Evolutionary conservation across 2,113 vertebrate species (phyloP).

Genomic region (Leucoraja erinaceus): DNA sequence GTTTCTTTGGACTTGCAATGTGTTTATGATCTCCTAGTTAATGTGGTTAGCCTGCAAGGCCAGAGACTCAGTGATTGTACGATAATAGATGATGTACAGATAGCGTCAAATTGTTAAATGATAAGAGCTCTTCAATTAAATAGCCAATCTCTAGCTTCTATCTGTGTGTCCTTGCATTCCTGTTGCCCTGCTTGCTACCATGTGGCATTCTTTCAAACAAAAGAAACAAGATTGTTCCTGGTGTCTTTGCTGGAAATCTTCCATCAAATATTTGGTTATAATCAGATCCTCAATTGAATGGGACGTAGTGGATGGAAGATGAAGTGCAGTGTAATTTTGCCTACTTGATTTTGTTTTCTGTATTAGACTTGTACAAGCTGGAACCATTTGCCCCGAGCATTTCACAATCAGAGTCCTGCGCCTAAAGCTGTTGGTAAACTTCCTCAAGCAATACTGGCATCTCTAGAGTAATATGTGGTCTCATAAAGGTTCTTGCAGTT

Average conservation of each 20-base stretch:
- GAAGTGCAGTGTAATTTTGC: too few relatives aligned
- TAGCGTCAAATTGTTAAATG: neutral
- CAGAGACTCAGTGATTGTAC: neutral
- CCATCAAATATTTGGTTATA: too few relatives aligned
- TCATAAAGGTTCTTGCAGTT: neutral
- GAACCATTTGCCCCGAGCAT: neutral
- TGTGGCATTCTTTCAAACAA: too few relatives aligned
- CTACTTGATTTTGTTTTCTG: neutral
- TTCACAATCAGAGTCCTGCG: neutral
- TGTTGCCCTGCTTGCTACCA: neutral
- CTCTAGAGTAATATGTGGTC: neutral
- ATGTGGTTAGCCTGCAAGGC: neutral
- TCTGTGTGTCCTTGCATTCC: neutral
- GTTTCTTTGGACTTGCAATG: neutral
- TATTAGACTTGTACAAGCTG: neutral
- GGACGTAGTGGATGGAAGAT: too few relatives aligned
- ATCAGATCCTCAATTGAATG: too few relatives aligned
- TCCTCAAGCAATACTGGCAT: neutral
- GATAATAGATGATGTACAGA: neutral
- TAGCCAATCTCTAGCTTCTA: neutral
- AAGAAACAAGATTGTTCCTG: too few relatives aligned
- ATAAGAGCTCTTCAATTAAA: neutral
- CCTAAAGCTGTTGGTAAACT: neutral
- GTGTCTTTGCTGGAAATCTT: too few relatives aligned
- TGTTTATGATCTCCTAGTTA: neutral